Evolutionary conservation across 2,888 invertebrate species (phyloP).

Genomic region (Himalopsyche anomala): DNA sequence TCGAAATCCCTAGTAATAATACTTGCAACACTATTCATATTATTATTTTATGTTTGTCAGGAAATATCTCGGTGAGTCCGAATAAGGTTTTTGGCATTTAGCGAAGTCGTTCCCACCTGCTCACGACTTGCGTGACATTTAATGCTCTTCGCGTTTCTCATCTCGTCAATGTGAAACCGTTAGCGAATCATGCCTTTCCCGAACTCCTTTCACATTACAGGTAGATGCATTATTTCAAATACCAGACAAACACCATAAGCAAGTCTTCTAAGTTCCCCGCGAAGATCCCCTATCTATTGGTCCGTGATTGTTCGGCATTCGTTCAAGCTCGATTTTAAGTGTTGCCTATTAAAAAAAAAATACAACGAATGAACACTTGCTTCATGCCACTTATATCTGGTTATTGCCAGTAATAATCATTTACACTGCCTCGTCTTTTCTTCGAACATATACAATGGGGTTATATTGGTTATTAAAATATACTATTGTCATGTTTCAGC

Average conservation of each 20-base stretch:
- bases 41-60: background rate
- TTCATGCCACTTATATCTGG: slow-evolving; percentile 9
- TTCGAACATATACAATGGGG: background rate
- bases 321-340: background rate
- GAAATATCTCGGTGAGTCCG: background rate
- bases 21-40: background rate
- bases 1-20: background rate
- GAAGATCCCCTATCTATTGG: background rate
- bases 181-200: background rate
- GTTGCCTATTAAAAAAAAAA: slow-evolving; percentile 10
- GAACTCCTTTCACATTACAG: slow-evolving; percentile 15
- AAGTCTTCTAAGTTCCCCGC: background rate
- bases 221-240: background rate
- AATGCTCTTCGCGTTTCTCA: slow-evolving; percentile 23
- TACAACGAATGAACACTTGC: background rate
- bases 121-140: slow-evolving; percentile 13
- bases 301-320: background rate
- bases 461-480: background rate
- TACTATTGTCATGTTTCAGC: background rate
- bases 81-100: slow-evolving; percentile 10
- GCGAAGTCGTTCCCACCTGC: slow-evolving; percentile 19
- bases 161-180: slow-evolving; percentile 17
- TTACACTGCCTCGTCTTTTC: background rate
- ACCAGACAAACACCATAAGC: background rate
- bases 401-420: slow-evolving; percentile 26